These are phyloP conservation scores for Hypotaenidia philippensis DNA, from an alignment of 2,797 vertebrate species.

Conservation along the genomic window DNA sequence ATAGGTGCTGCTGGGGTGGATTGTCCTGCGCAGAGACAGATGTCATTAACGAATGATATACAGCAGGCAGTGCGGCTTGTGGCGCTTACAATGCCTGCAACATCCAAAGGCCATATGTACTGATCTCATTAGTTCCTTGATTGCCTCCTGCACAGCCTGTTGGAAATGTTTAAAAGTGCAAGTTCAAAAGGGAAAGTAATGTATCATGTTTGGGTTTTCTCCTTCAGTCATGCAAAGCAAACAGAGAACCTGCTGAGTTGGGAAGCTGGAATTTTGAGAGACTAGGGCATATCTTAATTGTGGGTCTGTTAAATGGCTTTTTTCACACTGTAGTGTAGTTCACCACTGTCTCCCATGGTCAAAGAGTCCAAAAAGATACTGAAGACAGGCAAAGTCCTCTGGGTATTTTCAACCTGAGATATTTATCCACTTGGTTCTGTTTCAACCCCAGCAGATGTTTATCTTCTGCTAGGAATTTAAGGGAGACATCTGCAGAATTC, in stretches of 20 bases:
- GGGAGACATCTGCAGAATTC: conserved; percentile 50
- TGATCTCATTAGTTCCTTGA: conserved; percentile 58
- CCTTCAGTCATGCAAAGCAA: conserved; percentile 44
- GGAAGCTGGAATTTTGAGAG: conserved; percentile 11
- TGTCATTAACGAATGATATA: not conserved
- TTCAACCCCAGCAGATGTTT: conserved; percentile 55
- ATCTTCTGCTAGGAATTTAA: conserved; percentile 44
- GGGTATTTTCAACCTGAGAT: conserved; percentile 17
- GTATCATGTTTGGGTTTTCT: conserved; percentile 57
- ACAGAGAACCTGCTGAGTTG: conserved; percentile 25
- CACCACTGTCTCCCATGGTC: not conserved
- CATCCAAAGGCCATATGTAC: conserved; percentile 66
- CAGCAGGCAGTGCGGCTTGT: conserved; percentile 1
- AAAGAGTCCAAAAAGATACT: not conserved
- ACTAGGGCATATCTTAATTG: not conserved
- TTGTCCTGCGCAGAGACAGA: conserved; percentile 24
- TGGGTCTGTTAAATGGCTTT: not conserved
- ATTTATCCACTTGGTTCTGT: conserved; percentile 20
- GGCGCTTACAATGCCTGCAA: not conserved
- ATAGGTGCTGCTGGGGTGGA: conserved; percentile 39
- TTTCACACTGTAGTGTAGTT: not conserved
- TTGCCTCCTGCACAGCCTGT: conserved; percentile 50
- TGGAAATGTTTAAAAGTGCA: conserved; percentile 65
- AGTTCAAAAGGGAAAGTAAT: conserved; percentile 59
- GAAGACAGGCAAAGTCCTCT: conserved; percentile 44